Evolutionary conservation across 2,113 vertebrate genomes (phyloP).

Genomic region (Pachycephala philippinensis): DNA sequence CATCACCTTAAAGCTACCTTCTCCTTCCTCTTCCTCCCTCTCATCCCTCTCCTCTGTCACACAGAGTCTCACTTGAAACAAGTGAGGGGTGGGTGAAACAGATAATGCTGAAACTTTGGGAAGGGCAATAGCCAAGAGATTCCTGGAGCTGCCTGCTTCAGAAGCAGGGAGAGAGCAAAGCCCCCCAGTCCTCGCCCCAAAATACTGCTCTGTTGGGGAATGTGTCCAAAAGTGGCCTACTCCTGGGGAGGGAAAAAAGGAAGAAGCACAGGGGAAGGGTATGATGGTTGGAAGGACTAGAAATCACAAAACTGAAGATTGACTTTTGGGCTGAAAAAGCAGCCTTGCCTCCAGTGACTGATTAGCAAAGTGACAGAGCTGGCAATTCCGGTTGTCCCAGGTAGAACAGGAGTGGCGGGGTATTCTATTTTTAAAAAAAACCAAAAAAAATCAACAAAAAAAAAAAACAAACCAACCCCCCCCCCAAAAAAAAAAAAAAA

Average conservation of each 20-base stretch:
- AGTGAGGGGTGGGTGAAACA: not conserved
- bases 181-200: accelerated
- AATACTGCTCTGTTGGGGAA: not conserved
- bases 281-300: not conserved
- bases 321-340: not conserved
- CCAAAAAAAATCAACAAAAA: not conserved
- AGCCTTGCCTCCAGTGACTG: not conserved
- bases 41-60: not conserved
- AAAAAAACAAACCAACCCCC: too few relatives aligned
- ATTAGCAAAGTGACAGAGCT: not conserved
- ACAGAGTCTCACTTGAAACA: not conserved
- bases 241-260: accelerated
- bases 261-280: not conserved
- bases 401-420: not conserved
- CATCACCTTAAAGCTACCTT: accelerated
- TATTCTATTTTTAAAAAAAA: not conserved
- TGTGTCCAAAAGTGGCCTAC: not conserved
- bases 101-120: not conserved
- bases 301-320: not conserved
- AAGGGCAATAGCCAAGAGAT: not conserved
- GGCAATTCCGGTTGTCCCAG: not conserved
- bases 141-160: not conserved
- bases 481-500: not conserved
- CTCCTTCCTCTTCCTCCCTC: not conserved
- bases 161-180: not conserved